These are phyloP conservation scores for Notospermus geniculatus DNA, from an alignment of 1,140 invertebrate species.

Conservation along the genomic window DNA sequence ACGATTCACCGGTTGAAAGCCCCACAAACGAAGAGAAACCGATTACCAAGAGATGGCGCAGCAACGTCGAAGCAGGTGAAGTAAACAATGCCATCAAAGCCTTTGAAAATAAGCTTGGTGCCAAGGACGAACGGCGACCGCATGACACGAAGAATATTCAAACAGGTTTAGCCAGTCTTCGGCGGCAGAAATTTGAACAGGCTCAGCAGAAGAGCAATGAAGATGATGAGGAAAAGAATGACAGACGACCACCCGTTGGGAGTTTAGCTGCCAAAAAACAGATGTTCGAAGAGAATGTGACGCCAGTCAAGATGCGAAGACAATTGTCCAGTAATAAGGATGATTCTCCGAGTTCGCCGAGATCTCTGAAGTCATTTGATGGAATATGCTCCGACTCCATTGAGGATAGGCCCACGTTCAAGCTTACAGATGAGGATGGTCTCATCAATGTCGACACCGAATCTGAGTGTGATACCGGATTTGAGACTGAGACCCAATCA, in stretches of 20 bases:
- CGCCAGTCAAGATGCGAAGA: no score
- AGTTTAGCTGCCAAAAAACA: conserved; percentile 29
- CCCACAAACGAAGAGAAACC: not conserved
- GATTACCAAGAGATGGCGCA: not conserved
- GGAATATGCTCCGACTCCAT: no score
- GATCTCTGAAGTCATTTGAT: not conserved
- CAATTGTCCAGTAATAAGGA: not conserved
- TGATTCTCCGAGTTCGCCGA: conserved; percentile 1
- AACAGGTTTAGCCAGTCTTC: not conserved
- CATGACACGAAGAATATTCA: not conserved
- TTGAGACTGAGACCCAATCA: conserved; percentile 44
- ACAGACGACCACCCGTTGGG: not conserved
- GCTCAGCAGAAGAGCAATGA: not conserved
- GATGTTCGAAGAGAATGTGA: no score
- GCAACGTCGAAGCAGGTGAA: not conserved
- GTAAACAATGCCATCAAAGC: not conserved
- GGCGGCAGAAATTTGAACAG: not conserved
- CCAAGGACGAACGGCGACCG: not conserved
- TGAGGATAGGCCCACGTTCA: no score
- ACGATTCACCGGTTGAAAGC: not conserved
- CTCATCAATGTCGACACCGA: no score
- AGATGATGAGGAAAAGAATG: conserved; percentile 2
- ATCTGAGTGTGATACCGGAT: conserved; percentile 30
- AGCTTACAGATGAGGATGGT: no score
- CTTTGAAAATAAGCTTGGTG: not conserved